phyloP scores from a whole-genome alignment of 2,797 vertebrate genomes.

The Orientallactaga sibirica region DNA sequence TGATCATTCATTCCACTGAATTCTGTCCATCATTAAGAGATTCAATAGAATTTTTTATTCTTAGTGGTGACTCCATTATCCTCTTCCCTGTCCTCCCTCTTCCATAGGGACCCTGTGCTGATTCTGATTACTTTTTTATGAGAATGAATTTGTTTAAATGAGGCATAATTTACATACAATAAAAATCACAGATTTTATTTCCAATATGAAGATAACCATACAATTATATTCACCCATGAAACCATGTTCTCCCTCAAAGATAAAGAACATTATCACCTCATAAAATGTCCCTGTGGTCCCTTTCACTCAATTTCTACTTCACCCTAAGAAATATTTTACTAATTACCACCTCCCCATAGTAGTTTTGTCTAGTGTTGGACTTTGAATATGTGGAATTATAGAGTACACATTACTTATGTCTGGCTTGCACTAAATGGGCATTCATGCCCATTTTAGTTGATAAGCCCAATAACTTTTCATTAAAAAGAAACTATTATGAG shows the following conservation, averaged over 20 bases:
- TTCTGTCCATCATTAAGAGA: conserved; percentile 5
- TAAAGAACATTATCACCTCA: not conserved
- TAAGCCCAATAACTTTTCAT: not conserved
- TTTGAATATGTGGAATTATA: not conserved
- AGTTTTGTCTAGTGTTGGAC: not conserved
- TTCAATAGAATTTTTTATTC: not conserved
- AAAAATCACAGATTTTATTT: not conserved
- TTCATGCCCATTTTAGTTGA: not conserved
- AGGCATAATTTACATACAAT: not conserved
- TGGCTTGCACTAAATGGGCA: not conserved
- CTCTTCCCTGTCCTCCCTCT: no score
- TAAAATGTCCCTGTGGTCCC: not conserved
- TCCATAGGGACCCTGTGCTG: no score
- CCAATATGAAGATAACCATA: not conserved
- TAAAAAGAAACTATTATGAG: no score
- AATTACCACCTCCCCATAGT: not conserved
- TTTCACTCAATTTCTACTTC: not conserved
- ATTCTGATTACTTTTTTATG: conserved; percentile 14
- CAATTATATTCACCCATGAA: not conserved
- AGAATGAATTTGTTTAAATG: not conserved
- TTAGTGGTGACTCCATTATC: no score
- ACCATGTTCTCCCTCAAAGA: not conserved
- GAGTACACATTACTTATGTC: not conserved
- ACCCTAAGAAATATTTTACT: not conserved
- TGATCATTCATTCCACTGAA: not conserved